Evolutionary conservation across 2,888 invertebrate genomes (phyloP), one percentile per base, ranked within the genome.

Genomic region (Cactoblastis cactorum): DNA sequence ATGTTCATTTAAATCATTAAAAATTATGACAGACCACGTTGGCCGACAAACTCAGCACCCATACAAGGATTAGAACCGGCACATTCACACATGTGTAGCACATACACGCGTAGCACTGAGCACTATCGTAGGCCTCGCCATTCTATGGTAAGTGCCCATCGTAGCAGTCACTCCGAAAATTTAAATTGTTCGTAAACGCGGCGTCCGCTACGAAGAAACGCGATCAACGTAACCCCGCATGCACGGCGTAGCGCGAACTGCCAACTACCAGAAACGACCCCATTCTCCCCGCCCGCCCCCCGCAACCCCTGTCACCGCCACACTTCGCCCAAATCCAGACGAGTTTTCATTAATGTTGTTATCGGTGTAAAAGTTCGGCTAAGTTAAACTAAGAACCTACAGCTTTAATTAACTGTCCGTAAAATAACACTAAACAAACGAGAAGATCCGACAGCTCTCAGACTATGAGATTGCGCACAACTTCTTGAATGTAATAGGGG

Each of bases 321-420:
- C 78, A 77, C 75, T 74, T 70, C 74, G 69, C 81, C 81, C 77
- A 83, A 88, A 86, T 83, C 82, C 77, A 81, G 77, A 73, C 77
- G 77, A 85, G 79, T 85, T 87, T 83, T 85, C 87, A 88, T 88
- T 85, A 87, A 87, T 84, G 81, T 79, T 85, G 84, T 87, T 86
- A 87, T 87, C 83, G 77, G 77, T 84, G 75, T 80, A 84, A 87
- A 83, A 88, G 75, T 87, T 87, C 69, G 59, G 60, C 69, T 70
- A 83, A 84, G 75, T 83, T 80, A 77, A 83, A 85, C 82, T 81
- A 75, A 74, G 76, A 69, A 80, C 71, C 69, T 70, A 71, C 71
- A 70, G 77, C 75, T 84, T 84, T 86, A 86, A 88, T 88, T 87
- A 86, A 85, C 85, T 84, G 83, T 74, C 81, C 74, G 77, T 80